A percentile compares a stretch with the other conserved stretches of the same genome.
Evolutionary conservation across 1,140 invertebrate genomes (phyloP).

Genomic region (Pogonomyrmex californicus): DNA sequence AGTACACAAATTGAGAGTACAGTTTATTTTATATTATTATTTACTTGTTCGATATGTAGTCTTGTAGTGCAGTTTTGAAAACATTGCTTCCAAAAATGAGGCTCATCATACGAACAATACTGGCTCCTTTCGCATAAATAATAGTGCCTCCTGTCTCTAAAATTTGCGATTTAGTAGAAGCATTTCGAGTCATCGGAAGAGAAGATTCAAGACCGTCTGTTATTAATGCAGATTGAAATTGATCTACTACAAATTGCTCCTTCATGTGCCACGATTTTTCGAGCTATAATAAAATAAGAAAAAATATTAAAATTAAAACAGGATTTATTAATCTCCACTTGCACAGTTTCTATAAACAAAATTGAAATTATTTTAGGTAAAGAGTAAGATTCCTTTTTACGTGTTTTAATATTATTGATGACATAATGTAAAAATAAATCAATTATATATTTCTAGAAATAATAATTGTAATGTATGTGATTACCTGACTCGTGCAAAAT

Average conservation of each 20-base stretch:
- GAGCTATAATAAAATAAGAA: slow-evolving; percentile 72
- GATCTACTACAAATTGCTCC: slow-evolving; percentile 85
- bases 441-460: too few relatives aligned
- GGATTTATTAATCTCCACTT: neutral
- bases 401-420: neutral
- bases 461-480: too few relatives aligned
- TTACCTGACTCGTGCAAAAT: too few relatives aligned
- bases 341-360: neutral
- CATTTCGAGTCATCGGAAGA: slow-evolving; percentile 76
- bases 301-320: neutral
- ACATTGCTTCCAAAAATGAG: slow-evolving; percentile 89
- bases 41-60: slow-evolving; percentile 87
- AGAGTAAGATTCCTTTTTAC: neutral
- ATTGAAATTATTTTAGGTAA: neutral
- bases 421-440: neutral
- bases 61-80: slow-evolving; percentile 89
- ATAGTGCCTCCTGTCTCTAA: slow-evolving; percentile 90
- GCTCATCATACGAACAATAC: slow-evolving; percentile 93
- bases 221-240: slow-evolving; percentile 74
- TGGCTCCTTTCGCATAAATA: slow-evolving; percentile 91
- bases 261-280: slow-evolving; percentile 87
- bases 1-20: neutral
- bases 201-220: slow-evolving; percentile 77
- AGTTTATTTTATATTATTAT: slow-evolving; percentile 53
- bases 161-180: slow-evolving; percentile 87